Conservation (phyloP, 2,113 vertebrate genomes). For the Cisticola juncidis region DNA sequence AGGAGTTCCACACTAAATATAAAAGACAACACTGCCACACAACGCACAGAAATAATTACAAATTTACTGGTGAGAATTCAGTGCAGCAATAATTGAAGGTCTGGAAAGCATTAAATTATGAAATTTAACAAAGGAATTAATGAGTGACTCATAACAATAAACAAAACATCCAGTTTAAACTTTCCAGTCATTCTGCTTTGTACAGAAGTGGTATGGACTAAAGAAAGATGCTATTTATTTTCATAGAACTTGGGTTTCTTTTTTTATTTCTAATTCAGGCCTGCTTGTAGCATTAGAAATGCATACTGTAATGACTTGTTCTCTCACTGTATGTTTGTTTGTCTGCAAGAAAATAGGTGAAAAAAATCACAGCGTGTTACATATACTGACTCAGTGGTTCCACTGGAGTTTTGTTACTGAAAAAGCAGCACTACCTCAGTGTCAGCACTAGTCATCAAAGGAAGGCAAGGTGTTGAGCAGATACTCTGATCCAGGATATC, state of each 20-base stretch:
- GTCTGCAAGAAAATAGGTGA: background rate
- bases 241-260: background rate
- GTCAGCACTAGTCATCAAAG: conserved; percentile 45
- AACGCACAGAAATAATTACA: background rate
- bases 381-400: background rate
- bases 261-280: background rate
- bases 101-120: background rate
- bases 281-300: background rate
- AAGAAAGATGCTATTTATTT: background rate
- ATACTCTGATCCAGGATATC: conserved; percentile 52
- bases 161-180: background rate
- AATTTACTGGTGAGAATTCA: background rate
- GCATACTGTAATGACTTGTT: background rate
- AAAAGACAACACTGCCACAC: background rate
- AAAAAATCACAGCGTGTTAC: background rate
- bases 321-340: background rate
- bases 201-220: background rate
- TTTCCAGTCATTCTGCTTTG: background rate
- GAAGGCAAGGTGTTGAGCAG: conserved; percentile 52
- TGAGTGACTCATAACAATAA: background rate
- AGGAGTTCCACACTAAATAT: background rate
- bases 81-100: background rate
- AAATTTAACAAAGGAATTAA: background rate
- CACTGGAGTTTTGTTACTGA: conserved; percentile 7
- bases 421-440: conserved; percentile 39